These are phyloP conservation scores for Keiferia lycopersicella DNA, from an alignment of 2,888 invertebrate genomes.

Conservation along the genomic window DNA sequence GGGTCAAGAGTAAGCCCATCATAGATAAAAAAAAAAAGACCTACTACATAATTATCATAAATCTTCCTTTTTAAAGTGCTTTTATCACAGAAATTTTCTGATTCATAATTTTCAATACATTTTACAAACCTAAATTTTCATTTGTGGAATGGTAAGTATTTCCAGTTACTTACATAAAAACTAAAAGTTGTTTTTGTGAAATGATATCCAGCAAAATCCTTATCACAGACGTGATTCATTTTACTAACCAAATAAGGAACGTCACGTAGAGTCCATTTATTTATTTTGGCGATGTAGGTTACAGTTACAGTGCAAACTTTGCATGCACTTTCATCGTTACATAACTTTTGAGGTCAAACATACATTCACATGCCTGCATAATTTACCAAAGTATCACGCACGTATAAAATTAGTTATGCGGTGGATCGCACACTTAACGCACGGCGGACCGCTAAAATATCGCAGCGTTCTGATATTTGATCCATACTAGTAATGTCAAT, in stretches of 20 bases:
- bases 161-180: neutral
- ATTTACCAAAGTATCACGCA: slow-evolving; percentile 1
- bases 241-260: neutral
- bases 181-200: neutral
- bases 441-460: too few species aligned
- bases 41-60: too few species aligned
- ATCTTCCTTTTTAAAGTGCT: too few species aligned
- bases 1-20: too few species aligned
- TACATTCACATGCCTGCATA: slow-evolving; percentile 10
- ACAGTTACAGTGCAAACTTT: slow-evolving; percentile 17
- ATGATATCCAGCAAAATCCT: neutral
- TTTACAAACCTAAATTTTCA: too few species aligned
- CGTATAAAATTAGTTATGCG: slow-evolving; percentile 6
- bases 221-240: neutral
- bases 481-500: too few species aligned
- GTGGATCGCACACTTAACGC: too few species aligned
- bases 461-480: too few species aligned
- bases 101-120: too few species aligned
- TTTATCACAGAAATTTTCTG: too few species aligned
- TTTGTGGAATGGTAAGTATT: too few species aligned
- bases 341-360: slow-evolving; percentile 16
- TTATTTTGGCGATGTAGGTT: slow-evolving; percentile 18
- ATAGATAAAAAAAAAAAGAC: too few species aligned
- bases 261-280: slow-evolving; percentile 11
- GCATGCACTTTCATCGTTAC: slow-evolving; percentile 20